These are phyloP conservation scores for Neogobius melanostomus DNA, from an alignment of 2,113 vertebrate species.

Conservation along the genomic window DNA sequence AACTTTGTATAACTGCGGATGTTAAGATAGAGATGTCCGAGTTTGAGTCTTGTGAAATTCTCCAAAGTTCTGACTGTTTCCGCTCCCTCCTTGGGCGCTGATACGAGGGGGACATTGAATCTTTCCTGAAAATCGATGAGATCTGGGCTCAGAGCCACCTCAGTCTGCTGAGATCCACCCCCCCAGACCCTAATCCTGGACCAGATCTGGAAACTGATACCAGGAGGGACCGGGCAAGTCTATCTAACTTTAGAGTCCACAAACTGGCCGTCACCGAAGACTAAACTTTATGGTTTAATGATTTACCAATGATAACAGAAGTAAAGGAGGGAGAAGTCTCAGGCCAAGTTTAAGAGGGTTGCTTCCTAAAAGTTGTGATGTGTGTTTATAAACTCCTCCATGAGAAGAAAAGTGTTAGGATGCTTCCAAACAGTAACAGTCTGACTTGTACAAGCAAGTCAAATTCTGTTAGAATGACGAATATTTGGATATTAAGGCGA, in stretches of 20 bases:
- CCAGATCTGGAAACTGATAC: conserved; percentile 32
- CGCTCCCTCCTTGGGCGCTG: neutral
- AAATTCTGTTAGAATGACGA: too few species aligned
- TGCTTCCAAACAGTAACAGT: too few species aligned
- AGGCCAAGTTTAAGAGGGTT: too few species aligned
- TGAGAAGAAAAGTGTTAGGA: too few species aligned
- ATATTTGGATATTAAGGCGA: too few species aligned
- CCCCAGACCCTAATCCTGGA: neutral
- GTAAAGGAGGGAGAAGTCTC: too few species aligned
- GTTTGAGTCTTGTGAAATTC: neutral
- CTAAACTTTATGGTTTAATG: neutral
- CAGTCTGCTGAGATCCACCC: conserved; percentile 23
- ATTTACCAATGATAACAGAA: neutral
- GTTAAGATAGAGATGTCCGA: neutral
- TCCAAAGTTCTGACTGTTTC: neutral
- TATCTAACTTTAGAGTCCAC: conserved; percentile 2
- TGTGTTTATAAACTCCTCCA: too few species aligned
- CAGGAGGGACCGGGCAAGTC: neutral
- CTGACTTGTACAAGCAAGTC: too few species aligned
- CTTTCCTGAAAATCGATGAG: neutral
- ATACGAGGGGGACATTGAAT: neutral
- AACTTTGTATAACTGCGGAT: neutral
- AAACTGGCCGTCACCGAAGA: neutral
- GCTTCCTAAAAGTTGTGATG: too few species aligned
- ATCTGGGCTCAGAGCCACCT: conserved; percentile 1